Evolutionary conservation across 2,888 invertebrate genomes (phyloP).

Genomic region (Ornithoptera alexandrae): DNA sequence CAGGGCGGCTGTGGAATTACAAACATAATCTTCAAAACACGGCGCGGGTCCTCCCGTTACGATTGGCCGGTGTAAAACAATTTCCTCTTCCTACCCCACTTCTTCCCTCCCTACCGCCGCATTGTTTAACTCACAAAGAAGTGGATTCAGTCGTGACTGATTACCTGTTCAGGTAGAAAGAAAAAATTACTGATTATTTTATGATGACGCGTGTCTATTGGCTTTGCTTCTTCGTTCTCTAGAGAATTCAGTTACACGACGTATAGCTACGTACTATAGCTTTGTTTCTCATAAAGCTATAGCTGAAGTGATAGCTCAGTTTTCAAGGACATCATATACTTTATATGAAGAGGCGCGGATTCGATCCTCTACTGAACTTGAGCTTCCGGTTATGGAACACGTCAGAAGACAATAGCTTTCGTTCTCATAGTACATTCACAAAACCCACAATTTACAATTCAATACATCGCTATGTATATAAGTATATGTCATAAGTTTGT

Average conservation of each 20-base stretch:
- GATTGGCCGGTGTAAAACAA: conserved; percentile 21
- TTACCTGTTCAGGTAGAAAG: conserved; percentile 16
- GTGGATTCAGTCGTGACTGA: conserved; percentile 16
- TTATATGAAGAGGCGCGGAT: too few relatives aligned
- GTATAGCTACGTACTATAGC: too few relatives aligned
- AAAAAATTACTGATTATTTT: conserved; percentile 16
- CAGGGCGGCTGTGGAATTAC: conserved; percentile 9
- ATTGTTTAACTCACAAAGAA: conserved; percentile 24
- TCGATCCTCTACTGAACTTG: too few relatives aligned
- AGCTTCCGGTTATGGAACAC: too few relatives aligned
- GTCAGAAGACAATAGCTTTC: too few relatives aligned
- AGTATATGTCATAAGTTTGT: too few relatives aligned
- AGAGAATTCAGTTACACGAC: background rate
- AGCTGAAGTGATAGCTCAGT: too few relatives aligned
- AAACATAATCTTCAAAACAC: conserved; percentile 18
- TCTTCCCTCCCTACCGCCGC: background rate
- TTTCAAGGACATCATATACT: too few relatives aligned
- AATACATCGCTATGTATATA: too few relatives aligned
- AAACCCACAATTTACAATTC: too few relatives aligned
- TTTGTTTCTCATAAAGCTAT: too few relatives aligned
- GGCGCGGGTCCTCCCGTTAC: conserved; percentile 5
- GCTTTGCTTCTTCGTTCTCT: conserved; percentile 4
- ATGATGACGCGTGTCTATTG: background rate
- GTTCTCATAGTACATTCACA: too few relatives aligned
- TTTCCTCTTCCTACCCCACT: background rate